These are phyloP conservation scores for Mionectes macconnelli DNA, from an alignment of 2,113 vertebrate genomes.

Conservation along the genomic window DNA sequence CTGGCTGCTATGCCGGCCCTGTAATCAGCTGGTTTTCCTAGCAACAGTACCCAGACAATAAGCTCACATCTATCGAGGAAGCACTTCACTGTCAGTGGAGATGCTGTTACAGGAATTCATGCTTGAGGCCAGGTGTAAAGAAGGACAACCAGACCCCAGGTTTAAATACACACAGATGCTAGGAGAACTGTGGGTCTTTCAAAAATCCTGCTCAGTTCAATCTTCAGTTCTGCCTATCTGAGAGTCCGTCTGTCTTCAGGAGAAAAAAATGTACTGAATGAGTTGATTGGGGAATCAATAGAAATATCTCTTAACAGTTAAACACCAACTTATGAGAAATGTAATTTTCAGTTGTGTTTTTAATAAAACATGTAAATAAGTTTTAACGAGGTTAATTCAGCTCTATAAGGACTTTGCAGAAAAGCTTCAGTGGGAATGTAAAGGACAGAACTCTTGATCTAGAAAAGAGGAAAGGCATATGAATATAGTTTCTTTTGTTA, in stretches of 20 bases:
- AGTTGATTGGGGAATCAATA: not conserved
- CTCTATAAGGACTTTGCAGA: not conserved
- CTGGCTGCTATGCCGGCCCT: not conserved
- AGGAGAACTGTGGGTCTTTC: not conserved
- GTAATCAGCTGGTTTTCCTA: conserved; percentile 18
- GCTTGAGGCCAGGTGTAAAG: not conserved
- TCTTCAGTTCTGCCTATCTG: not conserved
- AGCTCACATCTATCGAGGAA: not conserved
- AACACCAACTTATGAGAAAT: not conserved
- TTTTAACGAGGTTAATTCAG: not conserved
- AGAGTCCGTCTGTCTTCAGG: not conserved
- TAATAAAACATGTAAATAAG: not conserved
- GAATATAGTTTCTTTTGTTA: not conserved
- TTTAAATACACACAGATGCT: not conserved
- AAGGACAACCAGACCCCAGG: not conserved
- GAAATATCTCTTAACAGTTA: not conserved
- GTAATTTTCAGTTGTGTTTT: not conserved
- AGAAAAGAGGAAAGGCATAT: not conserved
- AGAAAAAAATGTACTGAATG: not conserved
- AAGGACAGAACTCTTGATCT: not conserved
- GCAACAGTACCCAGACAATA: not conserved
- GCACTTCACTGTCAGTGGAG: not conserved
- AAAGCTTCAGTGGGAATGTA: not conserved
- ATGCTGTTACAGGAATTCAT: not conserved
- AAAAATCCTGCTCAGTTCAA: not conserved